A percentile compares a stretch with the other conserved stretches of the same genome.
Conservation (phyloP, 2,797 vertebrate genomes). For the Manis pentadactyla region DNA sequence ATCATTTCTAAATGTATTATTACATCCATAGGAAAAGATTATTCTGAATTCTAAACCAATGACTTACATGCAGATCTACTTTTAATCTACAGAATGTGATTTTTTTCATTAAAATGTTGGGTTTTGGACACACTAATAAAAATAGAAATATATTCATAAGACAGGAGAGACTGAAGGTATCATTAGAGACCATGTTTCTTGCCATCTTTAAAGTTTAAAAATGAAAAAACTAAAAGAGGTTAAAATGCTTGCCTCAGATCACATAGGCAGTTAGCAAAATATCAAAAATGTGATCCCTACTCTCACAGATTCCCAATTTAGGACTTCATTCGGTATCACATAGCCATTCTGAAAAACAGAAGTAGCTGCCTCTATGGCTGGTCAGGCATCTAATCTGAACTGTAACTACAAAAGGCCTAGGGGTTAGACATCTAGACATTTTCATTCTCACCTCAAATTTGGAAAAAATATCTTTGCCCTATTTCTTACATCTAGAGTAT, state of each 20-base stretch:
- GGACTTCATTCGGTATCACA: neutral
- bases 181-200: neutral
- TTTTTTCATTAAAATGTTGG: slow-evolving; percentile 9
- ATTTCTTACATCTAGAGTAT: neutral
- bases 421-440: neutral
- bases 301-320: neutral
- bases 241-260: neutral
- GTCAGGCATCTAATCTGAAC: neutral
- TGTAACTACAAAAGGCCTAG: neutral
- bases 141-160: neutral
- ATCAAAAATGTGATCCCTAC: neutral
- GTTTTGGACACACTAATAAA: neutral
- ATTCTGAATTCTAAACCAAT: neutral
- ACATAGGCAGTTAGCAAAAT: neutral
- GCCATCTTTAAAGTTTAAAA: neutral
- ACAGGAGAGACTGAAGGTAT: neutral
- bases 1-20: neutral
- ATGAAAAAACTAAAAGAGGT: neutral
- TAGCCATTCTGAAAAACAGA: neutral
- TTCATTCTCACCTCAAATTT: neutral
- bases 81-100: neutral
- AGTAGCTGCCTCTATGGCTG: neutral
- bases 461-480: neutral
- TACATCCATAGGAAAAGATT: neutral
- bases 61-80: neutral